Percentiles rank a stretch among this genome's conserved stretches.
These are phyloP conservation scores for Brachionichthys hirsutus DNA, from an alignment of 2,113 vertebrate genomes.

Conservation along the genomic window DNA sequence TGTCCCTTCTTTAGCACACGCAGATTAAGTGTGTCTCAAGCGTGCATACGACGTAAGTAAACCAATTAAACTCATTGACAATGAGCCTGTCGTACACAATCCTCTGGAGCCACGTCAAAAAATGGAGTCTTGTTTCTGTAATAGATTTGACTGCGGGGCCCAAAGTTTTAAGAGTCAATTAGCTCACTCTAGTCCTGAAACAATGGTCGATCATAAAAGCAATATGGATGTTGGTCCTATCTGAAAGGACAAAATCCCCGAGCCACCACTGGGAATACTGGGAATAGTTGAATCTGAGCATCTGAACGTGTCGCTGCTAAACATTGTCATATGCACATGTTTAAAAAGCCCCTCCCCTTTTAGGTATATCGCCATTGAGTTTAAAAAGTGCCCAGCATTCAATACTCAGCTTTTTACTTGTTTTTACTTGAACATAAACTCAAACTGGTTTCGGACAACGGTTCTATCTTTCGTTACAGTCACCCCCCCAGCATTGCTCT, in stretches of 20 bases:
- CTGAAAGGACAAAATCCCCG: constrained; percentile 4
- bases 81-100: constrained; percentile 77
- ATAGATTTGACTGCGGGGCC: constrained; percentile 74
- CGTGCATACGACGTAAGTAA: constrained; percentile 27
- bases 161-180: constrained; percentile 74
- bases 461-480: no score
- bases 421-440: no score
- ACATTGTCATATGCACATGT: no score
- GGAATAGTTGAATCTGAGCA: constrained; percentile 2
- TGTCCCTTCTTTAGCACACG: not conserved
- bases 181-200: constrained; percentile 41
- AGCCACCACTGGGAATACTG: constrained; percentile 22
- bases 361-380: no score
- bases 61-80: constrained; percentile 77
- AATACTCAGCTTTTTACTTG: no score
- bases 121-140: constrained; percentile 55
- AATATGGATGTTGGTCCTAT: constrained; percentile 18
- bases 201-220: constrained; percentile 51
- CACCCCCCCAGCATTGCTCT: no score
- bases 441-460: no score
- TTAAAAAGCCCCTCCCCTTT: no score
- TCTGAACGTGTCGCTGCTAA: no score
- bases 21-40: not conserved
- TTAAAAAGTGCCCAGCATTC: no score
- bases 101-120: constrained; percentile 72